Evolutionary conservation across 2,797 vertebrate genomes (phyloP).

Genomic region (Natrix natrix): DNA sequence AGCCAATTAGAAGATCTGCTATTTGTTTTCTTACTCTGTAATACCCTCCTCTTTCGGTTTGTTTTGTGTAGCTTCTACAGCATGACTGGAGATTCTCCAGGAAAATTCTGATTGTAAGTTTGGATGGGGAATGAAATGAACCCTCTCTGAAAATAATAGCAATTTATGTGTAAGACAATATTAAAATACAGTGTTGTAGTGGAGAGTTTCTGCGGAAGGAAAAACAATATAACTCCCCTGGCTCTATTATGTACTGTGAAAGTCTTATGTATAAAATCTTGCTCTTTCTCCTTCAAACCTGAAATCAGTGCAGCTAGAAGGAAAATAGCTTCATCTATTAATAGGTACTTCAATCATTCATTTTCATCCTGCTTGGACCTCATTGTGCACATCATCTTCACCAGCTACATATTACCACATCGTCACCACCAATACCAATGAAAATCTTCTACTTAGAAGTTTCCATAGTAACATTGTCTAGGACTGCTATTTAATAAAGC

Average conservation of each 20-base stretch:
- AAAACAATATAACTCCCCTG: neutral
- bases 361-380: neutral
- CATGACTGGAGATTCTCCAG: neutral
- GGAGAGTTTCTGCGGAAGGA: neutral
- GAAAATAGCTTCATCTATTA: neutral
- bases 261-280: neutral
- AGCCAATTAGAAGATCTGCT: neutral
- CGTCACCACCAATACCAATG: neutral
- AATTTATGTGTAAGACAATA: neutral
- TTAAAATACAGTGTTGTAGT: neutral
- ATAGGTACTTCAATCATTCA: neutral
- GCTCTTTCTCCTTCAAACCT: neutral
- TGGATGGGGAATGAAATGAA: neutral
- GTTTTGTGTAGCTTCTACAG: neutral
- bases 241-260: neutral
- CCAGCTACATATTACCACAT: neutral
- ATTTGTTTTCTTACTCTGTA: neutral
- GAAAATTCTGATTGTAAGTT: neutral
- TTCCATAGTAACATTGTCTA: slow-evolving; percentile 23
- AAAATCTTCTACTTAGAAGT: neutral
- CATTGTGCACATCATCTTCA: neutral
- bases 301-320: neutral
- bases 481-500: slow-evolving; percentile 24
- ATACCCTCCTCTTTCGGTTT: neutral
- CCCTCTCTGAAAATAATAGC: neutral